These are phyloP conservation scores for Macrochelys suwanniensis DNA, from an alignment of 2,797 vertebrate species.

Conservation along the genomic window DNA sequence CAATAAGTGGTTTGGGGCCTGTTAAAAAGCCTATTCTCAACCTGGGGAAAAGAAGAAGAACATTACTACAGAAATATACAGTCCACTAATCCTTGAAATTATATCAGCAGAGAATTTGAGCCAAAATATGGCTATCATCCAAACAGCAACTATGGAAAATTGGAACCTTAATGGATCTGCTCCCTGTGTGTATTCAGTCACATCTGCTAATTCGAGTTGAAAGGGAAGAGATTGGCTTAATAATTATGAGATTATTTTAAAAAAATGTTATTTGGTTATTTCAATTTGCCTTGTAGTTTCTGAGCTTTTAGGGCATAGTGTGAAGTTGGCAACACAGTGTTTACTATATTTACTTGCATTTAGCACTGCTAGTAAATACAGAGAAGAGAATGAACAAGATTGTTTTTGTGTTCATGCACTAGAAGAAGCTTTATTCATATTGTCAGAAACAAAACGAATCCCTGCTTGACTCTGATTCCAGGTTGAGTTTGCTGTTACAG, in stretches of 20 bases:
- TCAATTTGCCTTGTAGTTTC: not conserved
- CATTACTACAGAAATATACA: not conserved
- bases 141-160: not conserved
- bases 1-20: conserved; percentile 91
- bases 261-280: not conserved
- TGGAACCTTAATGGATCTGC: not conserved
- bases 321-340: not conserved
- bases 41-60: conserved; percentile 74
- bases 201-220: not conserved
- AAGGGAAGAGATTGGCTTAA: too few species aligned
- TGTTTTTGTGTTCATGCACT: not conserved
- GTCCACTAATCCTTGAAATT: not conserved
- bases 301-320: not conserved
- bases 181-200: not conserved
- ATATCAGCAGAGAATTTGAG: not conserved
- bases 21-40: conserved; percentile 94
- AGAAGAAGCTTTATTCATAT: not conserved
- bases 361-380: not conserved
- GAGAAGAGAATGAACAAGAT: not conserved
- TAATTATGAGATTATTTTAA: not conserved
- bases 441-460: not conserved
- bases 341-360: not conserved
- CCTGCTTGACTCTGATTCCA: not conserved
- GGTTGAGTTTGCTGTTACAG: not conserved
- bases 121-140: not conserved